These are phyloP conservation scores for Allobates femoralis DNA, from an alignment of 2,797 vertebrate genomes.

Conservation along the genomic window DNA sequence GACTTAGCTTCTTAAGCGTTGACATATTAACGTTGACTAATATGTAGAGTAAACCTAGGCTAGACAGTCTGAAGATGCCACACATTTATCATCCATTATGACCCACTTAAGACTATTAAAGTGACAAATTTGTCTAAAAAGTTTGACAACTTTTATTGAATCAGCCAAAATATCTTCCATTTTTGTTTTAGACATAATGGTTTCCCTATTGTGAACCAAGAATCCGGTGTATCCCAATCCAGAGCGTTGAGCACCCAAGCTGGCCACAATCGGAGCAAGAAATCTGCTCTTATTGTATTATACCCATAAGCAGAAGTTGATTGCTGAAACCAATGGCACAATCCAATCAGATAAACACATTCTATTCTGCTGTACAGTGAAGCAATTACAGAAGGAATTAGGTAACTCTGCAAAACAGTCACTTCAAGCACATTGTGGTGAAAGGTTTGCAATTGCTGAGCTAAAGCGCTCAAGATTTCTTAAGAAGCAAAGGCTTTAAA, in stretches of 20 bases:
- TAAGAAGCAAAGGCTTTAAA: constrained; percentile 39
- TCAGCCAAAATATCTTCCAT: too few relatives aligned
- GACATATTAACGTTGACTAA: too few relatives aligned
- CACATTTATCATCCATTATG: too few relatives aligned
- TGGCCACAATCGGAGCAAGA: not conserved
- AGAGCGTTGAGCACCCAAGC: not conserved
- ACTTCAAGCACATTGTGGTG: constrained; percentile 39
- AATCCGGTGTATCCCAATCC: not conserved
- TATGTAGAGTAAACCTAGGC: too few relatives aligned
- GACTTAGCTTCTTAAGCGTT: too few relatives aligned
- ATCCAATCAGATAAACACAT: not conserved
- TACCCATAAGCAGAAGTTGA: not conserved
- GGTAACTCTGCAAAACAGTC: constrained; percentile 35
- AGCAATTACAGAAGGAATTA: constrained; percentile 27
- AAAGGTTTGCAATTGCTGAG: constrained; percentile 47
- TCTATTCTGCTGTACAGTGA: not conserved
- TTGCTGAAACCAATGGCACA: not conserved
- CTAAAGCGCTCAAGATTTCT: constrained; percentile 48
- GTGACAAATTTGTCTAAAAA: too few relatives aligned
- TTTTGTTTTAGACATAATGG: too few relatives aligned
- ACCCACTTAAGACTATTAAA: too few relatives aligned
- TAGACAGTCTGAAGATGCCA: too few relatives aligned
- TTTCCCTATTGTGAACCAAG: too few relatives aligned
- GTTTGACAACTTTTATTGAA: too few relatives aligned
- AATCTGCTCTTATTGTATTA: not conserved